phyloP scores from a whole-genome alignment of 2,797 vertebrate genomes.

The Pristis pectinata region DNA sequence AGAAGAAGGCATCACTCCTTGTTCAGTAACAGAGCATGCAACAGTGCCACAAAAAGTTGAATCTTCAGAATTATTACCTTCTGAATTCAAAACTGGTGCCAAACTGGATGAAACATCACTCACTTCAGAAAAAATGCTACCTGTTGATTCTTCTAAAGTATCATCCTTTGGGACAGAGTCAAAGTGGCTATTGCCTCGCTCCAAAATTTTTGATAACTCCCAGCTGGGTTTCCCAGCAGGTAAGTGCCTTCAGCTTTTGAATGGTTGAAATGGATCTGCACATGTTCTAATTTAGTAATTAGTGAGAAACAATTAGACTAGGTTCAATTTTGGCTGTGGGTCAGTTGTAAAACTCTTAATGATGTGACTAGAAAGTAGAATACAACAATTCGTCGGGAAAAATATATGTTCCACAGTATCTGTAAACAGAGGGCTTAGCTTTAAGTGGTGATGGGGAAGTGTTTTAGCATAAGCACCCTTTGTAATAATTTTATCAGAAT shows the following conservation, averaged over 20 bases:
- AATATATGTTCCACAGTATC: neutral
- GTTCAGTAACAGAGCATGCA: neutral
- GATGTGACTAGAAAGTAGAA: neutral
- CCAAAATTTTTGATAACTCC: slow-evolving; percentile 32
- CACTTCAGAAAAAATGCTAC: neutral
- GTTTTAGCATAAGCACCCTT: neutral
- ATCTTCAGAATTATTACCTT: neutral
- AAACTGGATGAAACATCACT: neutral
- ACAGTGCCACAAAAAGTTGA: neutral
- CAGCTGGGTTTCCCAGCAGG: neutral
- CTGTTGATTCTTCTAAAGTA: neutral
- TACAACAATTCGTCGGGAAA: neutral
- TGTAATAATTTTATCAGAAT: neutral
- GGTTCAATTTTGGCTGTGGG: neutral
- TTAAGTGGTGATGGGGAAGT: neutral
- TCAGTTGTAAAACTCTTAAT: neutral
- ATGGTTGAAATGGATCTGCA: neutral
- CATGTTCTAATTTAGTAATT: neutral
- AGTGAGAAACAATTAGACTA: neutral
- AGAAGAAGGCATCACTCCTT: neutral
- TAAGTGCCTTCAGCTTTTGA: neutral
- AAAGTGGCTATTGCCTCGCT: neutral
- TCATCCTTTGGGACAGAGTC: neutral
- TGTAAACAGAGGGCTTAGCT: neutral
- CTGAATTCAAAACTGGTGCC: neutral